Conservation (phyloP, 2,113 vertebrate species). For the Eira barbara region DNA sequence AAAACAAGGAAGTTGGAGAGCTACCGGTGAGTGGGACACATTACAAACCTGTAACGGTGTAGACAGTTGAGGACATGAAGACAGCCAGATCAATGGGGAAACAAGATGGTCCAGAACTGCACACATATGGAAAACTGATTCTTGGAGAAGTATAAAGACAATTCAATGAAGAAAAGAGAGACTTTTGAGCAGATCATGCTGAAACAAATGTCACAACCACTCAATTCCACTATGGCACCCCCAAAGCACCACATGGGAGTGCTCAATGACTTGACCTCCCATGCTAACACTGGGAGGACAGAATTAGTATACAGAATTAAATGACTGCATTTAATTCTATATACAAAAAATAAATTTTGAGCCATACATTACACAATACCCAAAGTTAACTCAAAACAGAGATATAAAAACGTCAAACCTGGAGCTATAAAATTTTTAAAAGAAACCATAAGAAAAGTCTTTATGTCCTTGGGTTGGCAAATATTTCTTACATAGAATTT, state of each 20-base stretch:
- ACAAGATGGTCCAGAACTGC: neutral
- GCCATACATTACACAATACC: neutral
- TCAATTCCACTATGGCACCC: no score
- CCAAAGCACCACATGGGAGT: no score
- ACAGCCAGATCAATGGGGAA: neutral
- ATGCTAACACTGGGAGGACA: no score
- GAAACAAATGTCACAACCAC: neutral
- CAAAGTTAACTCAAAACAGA: constrained; percentile 33
- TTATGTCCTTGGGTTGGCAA: neutral
- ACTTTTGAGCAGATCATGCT: neutral
- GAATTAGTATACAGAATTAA: no score
- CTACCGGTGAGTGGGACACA: neutral
- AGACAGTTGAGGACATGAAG: neutral
- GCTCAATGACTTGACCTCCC: no score
- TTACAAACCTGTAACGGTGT: neutral
- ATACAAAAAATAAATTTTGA: neutral
- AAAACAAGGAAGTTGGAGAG: neutral
- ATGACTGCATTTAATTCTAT: neutral
- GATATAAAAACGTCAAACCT: neutral
- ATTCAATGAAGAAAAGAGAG: neutral
- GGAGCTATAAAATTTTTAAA: neutral
- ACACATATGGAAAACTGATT: neutral
- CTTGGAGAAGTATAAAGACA: neutral
- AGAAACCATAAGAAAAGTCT: neutral
- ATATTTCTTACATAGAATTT: neutral